phyloP scores from a whole-genome alignment of 2,113 vertebrate genomes.

The Erythrolamprus reginae region DNA sequence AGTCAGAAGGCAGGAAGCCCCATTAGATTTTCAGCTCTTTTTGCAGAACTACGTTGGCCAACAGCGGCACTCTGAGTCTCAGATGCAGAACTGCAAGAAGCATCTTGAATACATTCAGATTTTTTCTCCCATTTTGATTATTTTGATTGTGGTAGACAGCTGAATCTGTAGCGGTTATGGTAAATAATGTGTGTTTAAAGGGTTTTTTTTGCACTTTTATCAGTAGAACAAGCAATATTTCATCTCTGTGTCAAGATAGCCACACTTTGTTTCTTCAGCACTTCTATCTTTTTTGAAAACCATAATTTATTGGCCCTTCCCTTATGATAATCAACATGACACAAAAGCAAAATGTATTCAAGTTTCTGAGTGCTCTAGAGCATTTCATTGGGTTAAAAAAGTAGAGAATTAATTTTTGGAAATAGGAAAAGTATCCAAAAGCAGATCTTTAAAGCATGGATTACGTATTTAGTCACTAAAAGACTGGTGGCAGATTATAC shows the following conservation, averaged over 20 bases:
- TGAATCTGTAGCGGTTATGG: background rate
- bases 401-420: background rate
- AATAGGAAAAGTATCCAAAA: background rate
- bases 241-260: background rate
- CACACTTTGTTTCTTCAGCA: background rate
- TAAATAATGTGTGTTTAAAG: background rate
- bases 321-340: background rate
- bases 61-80: constrained; percentile 3
- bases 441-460: background rate
- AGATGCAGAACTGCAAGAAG: background rate
- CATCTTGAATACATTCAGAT: background rate
- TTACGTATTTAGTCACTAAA: too few species aligned
- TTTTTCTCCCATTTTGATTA: background rate
- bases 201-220: background rate
- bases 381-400: background rate
- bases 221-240: background rate
- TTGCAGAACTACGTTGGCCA: background rate
- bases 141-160: background rate
- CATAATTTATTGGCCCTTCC: background rate
- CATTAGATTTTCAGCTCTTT: background rate
- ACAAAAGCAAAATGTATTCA: background rate
- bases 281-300: background rate
- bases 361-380: background rate
- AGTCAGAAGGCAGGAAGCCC: background rate
- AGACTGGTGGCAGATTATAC: background rate